Base-by-base conservation (phyloP, 2,797 vertebrate genomes). In the Brotula barbata region DNA sequence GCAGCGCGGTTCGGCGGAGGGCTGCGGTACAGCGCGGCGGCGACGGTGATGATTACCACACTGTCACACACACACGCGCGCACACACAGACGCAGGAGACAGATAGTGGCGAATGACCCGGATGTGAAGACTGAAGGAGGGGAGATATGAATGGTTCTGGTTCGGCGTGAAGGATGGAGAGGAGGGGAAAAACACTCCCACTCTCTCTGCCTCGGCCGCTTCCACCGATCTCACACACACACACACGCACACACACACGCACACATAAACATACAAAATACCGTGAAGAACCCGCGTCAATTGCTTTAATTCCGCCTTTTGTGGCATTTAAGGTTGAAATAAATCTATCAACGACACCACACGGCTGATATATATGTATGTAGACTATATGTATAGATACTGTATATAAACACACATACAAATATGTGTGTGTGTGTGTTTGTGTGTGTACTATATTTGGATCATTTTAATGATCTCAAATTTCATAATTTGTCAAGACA, bases 51-150 rank as follows among this genome's bases (percentile, higher is more conserved):
- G 46, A 80, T 76, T 70, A 54, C 81, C 54, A 71, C 76, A 67
- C 73, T 79, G 81, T 82, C 84, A 81, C 83, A 76, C 82, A 77
- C 78, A 83, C 73, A 76, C 75, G 79, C 83, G 65, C 85, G n/a
- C 83, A 75, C 82, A 80, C 78, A 84, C 73, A 76, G 77, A 80
- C 83, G 66, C 85, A 72, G 68, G 80, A 84, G 84, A 83, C 78
- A 82, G 80, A 85, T 83, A 85, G 82, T 86, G 81, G 74, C 67
- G 83, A 87, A 83, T 92, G 91, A 93, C 91, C 92, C 92, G 92
- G 92, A 93, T 93, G 92, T 93, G 89, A 92, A 91, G 92, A 86
- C 85, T 90, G 81, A 80, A 83, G 85, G 82, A 88, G 88, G 88
- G 86, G 89, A 89, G 86, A 86, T 82, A 86, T 85, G 85, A 89